These are phyloP conservation scores for Buceros bicornis DNA, from an alignment of 2,797 vertebrate species.

Conservation along the genomic window DNA sequence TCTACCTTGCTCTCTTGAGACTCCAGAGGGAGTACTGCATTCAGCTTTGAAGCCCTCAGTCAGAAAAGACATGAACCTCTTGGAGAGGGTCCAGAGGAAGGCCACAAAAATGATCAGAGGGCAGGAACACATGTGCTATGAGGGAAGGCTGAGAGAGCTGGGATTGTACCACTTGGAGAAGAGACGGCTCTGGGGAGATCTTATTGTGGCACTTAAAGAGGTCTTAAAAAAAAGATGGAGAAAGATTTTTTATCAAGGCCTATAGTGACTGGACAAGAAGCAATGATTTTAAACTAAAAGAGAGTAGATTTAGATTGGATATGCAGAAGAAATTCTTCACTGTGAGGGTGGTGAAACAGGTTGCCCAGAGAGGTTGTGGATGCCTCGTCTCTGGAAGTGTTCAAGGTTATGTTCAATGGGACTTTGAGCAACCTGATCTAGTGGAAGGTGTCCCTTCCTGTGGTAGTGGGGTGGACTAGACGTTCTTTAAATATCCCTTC, in stretches of 20 bases:
- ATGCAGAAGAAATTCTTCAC: not conserved
- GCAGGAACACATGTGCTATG: not conserved
- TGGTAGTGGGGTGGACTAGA: accelerated
- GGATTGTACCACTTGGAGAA: not conserved
- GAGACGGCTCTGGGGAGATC: not conserved
- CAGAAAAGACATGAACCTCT: not conserved
- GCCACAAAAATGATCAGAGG: not conserved
- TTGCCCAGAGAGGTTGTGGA: not conserved
- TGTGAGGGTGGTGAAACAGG: accelerated
- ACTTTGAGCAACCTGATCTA: not conserved
- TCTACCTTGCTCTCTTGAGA: not conserved
- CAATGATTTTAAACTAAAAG: not conserved
- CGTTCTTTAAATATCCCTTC: not conserved
- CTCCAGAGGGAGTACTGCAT: not conserved
- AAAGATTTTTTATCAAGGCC: not conserved
- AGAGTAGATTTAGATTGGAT: not conserved
- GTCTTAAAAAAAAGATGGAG: not conserved
- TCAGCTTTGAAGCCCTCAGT: not conserved
- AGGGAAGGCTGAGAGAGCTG: not conserved
- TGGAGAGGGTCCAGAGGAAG: not conserved
- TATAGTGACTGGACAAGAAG: not conserved
- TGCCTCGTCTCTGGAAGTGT: not conserved
- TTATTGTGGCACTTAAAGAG: not conserved
- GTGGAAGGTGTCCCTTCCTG: not conserved
- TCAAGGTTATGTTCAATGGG: not conserved